phyloP scores from a whole-genome alignment of 2,797 vertebrate species.

The Carapus acus region DNA sequence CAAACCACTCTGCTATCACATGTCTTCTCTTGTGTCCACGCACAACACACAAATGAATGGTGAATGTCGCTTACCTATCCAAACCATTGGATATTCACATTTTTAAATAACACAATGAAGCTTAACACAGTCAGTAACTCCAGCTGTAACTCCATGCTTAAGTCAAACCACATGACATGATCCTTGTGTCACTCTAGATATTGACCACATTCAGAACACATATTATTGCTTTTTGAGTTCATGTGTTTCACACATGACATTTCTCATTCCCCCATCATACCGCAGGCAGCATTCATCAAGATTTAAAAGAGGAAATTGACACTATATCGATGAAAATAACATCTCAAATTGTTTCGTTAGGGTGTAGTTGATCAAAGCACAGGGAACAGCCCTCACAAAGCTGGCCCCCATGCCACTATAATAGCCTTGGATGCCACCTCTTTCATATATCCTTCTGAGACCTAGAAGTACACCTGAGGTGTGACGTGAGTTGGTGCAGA shows the following conservation, averaged over 20 bases:
- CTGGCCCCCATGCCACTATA: slow-evolving; percentile 75
- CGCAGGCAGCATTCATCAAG: background rate
- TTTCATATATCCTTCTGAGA: slow-evolving; percentile 65
- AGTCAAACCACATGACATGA: background rate
- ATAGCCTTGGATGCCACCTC: slow-evolving; percentile 66
- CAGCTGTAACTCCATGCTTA: background rate
- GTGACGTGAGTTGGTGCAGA: slow-evolving; percentile 52
- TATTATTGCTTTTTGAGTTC: background rate
- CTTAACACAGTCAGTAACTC: background rate
- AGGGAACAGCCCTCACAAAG: slow-evolving; percentile 71
- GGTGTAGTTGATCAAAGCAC: slow-evolving; percentile 71
- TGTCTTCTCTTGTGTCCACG: no score
- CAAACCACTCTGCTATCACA: slow-evolving; percentile 2
- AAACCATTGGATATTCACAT: no score
- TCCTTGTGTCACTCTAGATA: background rate
- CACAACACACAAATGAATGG: no score
- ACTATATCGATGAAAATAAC: slow-evolving; percentile 52
- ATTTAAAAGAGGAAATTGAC: background rate
- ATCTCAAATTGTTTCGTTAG: slow-evolving; percentile 67
- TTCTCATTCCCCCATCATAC: background rate
- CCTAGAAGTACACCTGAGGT: slow-evolving; percentile 50
- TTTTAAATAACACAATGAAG: no score
- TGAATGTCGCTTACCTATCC: no score
- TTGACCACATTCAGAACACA: background rate
- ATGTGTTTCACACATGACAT: background rate